Evolutionary conservation across 2,888 invertebrate genomes (phyloP), one percentile per base, ranked within the genome.

Genomic region (Meteorus cinctellus): DNA sequence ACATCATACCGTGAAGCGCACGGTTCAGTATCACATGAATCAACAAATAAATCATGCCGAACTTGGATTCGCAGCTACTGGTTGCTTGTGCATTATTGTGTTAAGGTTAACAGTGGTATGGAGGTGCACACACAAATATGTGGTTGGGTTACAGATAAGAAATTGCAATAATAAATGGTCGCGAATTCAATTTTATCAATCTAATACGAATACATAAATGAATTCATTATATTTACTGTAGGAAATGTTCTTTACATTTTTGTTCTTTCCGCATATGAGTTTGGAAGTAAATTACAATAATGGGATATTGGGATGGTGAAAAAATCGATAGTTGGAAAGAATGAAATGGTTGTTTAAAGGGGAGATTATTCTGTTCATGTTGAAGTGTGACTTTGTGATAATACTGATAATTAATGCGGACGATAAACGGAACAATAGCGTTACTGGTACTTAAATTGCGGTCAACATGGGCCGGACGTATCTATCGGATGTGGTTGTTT

Each of bases 401-500:
- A 29, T 27, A 62, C 14, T 27, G 27, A 31, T 62, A 34, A 19
- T 34, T 65, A 19, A 65, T 41, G 34, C n/a, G 34, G 24, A 55
- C 55, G 55, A 55, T 36, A 12, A 19, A 72, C 27, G 72, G 62
- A 48, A 72, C 45, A 45, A 62, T 45, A 19, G 19, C 65, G 27
- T 66, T 51, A 29, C 36, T 48, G 41, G 63, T 70, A 70, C 59
- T 66, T 65, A 71, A 75, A 71, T 55, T 68, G 72, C 66, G 72
- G 68, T 60, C 65, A 66, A 63, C 59, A 60, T 65, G 45, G 45
- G 66, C 70, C 60, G 76, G 68, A 76, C 67, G 60, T 68, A 72
- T 76, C 67, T 72, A 72, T 76, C 76, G 76, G 76, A 76, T 72
- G 71, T 76, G 76, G 75, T 76, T 29, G 62, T 62, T 66, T 65